phyloP scores from a whole-genome alignment of 2,888 invertebrate species.

The Serrognathus titanus region DNA sequence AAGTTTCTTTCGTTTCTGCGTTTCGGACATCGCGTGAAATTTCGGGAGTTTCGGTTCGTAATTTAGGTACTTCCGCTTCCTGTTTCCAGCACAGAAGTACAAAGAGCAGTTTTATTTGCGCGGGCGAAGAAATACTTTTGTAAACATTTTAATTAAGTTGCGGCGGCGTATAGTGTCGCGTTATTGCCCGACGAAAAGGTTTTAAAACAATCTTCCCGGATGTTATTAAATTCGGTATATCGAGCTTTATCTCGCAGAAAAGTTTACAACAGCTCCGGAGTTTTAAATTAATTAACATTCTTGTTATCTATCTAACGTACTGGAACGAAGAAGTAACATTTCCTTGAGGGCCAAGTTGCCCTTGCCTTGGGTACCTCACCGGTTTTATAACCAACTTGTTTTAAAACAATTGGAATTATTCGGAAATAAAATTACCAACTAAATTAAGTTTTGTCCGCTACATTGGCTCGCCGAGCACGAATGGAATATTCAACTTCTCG shows the following conservation, averaged over 20 bases:
- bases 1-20: no score
- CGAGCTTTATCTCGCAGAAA: conserved; percentile 27
- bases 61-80: no score
- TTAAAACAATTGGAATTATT: conserved; percentile 34
- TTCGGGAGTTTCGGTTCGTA: no score
- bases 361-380: conserved; percentile 22
- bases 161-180: no score
- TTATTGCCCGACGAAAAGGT: no score
- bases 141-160: no score
- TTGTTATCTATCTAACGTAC: conserved; percentile 42
- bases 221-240: not conserved
- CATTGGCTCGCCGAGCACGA: conserved; percentile 18
- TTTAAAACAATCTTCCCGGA: no score
- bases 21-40: no score
- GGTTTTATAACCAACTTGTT: conserved; percentile 27
- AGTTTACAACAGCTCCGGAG: conserved; percentile 38
- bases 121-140: no score
- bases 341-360: conserved; percentile 31
- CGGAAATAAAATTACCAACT: conserved; percentile 29
- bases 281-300: conserved; percentile 48
- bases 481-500: conserved; percentile 14
- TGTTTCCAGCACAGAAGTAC: no score
- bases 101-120: no score
- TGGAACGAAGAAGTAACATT: conserved; percentile 41
- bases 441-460: conserved; percentile 27